These are phyloP conservation scores for Eurytemora carolleeae DNA, from an alignment of 1,140 invertebrate species.

Conservation along the genomic window DNA sequence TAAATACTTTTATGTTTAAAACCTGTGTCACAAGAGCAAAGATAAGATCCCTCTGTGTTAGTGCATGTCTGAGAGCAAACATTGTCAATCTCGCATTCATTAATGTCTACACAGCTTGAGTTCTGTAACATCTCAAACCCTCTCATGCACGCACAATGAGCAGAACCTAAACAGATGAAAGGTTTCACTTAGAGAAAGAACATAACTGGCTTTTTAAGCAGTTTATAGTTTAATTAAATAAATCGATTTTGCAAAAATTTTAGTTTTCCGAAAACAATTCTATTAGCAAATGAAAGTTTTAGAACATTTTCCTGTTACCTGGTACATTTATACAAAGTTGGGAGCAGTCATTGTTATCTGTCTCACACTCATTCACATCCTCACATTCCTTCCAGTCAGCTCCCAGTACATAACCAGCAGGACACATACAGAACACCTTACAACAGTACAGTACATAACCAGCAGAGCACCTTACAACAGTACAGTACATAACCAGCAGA, in stretches of 20 bases:
- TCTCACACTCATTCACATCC: conserved; percentile 18
- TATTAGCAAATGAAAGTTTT: too few relatives aligned
- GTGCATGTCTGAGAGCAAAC: conserved; percentile 37
- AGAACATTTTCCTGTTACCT: too few relatives aligned
- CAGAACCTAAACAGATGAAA: too few relatives aligned
- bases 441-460: too few relatives aligned
- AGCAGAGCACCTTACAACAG: too few relatives aligned
- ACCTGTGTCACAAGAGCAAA: conserved; percentile 36
- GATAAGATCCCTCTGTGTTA: conserved; percentile 30
- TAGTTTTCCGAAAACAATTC: too few relatives aligned
- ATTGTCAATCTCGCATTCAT: conserved; percentile 31
- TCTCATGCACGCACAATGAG: conserved; percentile 34
- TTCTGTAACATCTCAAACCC: too few relatives aligned
- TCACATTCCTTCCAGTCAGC: conserved; percentile 17
- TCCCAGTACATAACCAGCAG: conserved; percentile 15
- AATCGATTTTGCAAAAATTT: too few relatives aligned
- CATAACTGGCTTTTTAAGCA: too few relatives aligned
- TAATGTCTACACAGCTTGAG: conserved; percentile 26
- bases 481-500: conserved; percentile 15
- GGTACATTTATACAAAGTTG: conserved; percentile 37
- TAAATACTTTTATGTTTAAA: too few relatives aligned
- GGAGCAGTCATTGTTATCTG: conserved; percentile 16
- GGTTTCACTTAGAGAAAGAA: too few relatives aligned
- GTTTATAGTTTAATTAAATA: too few relatives aligned
- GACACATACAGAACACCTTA: conserved; percentile 16